Conservation (phyloP, 2,888 invertebrate species). For the Zootermopsis nevadensis region DNA sequence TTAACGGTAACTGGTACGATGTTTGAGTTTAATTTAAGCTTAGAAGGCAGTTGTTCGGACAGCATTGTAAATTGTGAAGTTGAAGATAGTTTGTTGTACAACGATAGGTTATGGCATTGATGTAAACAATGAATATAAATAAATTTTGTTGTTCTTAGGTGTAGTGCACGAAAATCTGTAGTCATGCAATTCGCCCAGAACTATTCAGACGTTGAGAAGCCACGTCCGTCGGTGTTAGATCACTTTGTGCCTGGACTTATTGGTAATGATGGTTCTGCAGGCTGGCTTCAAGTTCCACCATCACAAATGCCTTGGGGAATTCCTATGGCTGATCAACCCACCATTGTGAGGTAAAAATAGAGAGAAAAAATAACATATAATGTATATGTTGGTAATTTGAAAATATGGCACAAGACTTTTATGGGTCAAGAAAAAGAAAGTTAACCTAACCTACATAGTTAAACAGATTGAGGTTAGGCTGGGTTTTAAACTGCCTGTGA, state of each 20-base stretch:
- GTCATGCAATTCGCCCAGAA: conserved; percentile 41
- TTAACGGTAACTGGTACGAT: too few relatives aligned
- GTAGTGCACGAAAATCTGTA: neutral
- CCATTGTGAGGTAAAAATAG: conserved; percentile 50
- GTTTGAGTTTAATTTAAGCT: too few relatives aligned
- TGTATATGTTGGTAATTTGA: too few relatives aligned
- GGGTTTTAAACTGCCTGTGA: too few relatives aligned
- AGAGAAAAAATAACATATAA: too few relatives aligned
- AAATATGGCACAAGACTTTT: too few relatives aligned
- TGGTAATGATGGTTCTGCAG: conserved; percentile 30
- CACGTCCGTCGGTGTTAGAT: conserved; percentile 41
- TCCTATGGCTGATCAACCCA: conserved; percentile 49
- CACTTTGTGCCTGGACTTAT: conserved; percentile 34
- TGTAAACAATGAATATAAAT: neutral
- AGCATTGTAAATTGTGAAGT: too few relatives aligned
- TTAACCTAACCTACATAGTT: too few relatives aligned
- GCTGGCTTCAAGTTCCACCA: conserved; percentile 54
- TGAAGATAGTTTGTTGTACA: neutral
- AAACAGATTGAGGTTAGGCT: too few relatives aligned
- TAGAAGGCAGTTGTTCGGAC: too few relatives aligned
- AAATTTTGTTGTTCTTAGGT: neutral
- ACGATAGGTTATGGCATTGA: neutral
- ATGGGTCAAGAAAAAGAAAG: too few relatives aligned
- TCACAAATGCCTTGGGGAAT: conserved; percentile 54
- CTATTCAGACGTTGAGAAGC: conserved; percentile 25